Evolutionary conservation across 2,797 vertebrate species (phyloP), one percentile per base, ranked within the genome.

Genomic region (Hozukius guyotensis): DNA sequence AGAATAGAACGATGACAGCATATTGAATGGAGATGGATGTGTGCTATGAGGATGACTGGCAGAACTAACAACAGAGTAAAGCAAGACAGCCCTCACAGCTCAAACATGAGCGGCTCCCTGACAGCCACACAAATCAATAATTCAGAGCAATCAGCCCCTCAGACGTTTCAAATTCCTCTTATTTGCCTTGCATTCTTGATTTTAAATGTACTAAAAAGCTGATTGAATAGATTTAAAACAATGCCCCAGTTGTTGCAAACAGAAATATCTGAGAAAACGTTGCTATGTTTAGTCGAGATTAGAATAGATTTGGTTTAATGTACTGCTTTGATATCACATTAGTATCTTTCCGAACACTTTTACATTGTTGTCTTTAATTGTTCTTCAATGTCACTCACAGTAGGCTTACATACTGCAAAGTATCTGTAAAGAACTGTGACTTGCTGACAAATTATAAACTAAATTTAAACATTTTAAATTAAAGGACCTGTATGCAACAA

Each of bases 21-120:
- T 83, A 78, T 82, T 92, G 92, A 91, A 92, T 90, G 88, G 89
- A 90, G 90, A 92, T 92, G 89, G 93, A 92, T 86, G 87, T 74
- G 81, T 20, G 57, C 88, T 60, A 16, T 32, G 88, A 76, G 83
- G 85, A 86, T 88, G 92, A 90, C 79, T 91, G 93, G 83, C 91
- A 87, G 80, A 11, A 70, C 85, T 87, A 91, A 93, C 92, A 90
- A 93, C 81, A 65, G 79, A 89, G 78, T 72, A 69, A 76, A 87
- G 76, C 36, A 5, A 87, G 83, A 72, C 82, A 62, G 75, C n/a
- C 70, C 82, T 88, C 81, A 13, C 72, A 70, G 66, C 82, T 85
- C 83, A 71, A 72, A 82, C 73, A 70, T 52, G 1, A 65, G 62
- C 82, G 66, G 84, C 81, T 83, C 66, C 64, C 63, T 56, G 84